phyloP scores from a whole-genome alignment of 2,888 invertebrate genomes.

The Lysandra bellargus region DNA sequence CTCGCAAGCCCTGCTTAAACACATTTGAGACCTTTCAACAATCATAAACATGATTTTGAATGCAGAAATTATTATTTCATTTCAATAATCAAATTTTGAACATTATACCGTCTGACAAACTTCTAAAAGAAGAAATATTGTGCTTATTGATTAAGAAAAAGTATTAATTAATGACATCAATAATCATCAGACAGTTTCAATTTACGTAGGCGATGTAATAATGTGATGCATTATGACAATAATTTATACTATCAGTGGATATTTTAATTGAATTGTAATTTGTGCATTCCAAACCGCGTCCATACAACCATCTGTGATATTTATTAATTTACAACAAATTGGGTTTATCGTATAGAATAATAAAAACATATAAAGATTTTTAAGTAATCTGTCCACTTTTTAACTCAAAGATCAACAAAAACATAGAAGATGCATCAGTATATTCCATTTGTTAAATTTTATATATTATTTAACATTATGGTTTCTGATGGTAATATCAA shows the following conservation, averaged over 20 bases:
- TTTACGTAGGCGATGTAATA: neutral
- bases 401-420: too few relatives aligned
- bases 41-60: neutral
- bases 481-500: too few relatives aligned
- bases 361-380: neutral
- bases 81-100: neutral
- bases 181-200: too few relatives aligned
- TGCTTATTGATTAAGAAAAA: too few relatives aligned
- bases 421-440: too few relatives aligned
- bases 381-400: too few relatives aligned
- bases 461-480: too few relatives aligned
- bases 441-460: too few relatives aligned
- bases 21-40: slow-evolving; percentile 12
- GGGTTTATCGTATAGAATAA: neutral
- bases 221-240: too few relatives aligned
- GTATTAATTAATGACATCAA: too few relatives aligned
- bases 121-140: too few relatives aligned
- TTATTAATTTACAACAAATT: slow-evolving; percentile 8
- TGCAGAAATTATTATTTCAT: neutral
- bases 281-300: neutral
- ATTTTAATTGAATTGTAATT: neutral
- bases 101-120: neutral
- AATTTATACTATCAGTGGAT: too few relatives aligned
- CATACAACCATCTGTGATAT: neutral
- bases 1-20: slow-evolving; percentile 26